Conservation (phyloP, 2,113 vertebrate genomes). For the Zootoca vivipara region DNA sequence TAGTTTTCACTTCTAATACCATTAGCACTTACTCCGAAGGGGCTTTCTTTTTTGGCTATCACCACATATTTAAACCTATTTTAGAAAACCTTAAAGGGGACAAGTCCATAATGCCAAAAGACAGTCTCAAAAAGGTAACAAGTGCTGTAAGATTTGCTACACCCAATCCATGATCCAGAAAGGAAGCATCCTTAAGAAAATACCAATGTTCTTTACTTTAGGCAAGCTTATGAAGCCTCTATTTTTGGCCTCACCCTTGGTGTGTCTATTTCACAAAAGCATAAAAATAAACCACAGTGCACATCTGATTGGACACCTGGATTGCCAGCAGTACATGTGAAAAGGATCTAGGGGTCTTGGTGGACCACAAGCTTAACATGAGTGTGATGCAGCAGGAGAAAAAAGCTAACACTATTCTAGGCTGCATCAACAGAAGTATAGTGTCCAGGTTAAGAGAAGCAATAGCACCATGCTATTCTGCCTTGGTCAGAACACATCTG, state of each 20-base stretch:
- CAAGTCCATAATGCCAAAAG: neutral
- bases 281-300: neutral
- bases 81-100: neutral
- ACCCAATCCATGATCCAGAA: slow-evolving; percentile 1
- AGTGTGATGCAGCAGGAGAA: too few relatives aligned
- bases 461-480: too few relatives aligned
- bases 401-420: too few relatives aligned
- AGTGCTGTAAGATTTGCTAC: neutral
- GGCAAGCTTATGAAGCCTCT: slow-evolving; percentile 8
- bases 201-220: neutral
- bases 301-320: neutral
- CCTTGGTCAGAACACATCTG: too few relatives aligned
- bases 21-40: neutral
- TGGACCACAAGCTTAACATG: too few relatives aligned
- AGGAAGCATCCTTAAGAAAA: slow-evolving; percentile 32
- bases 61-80: neutral
- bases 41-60: neutral
- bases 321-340: too few relatives aligned
- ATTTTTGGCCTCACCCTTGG: neutral
- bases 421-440: too few relatives aligned
- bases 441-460: too few relatives aligned
- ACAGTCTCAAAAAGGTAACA: neutral
- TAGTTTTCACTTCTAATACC: neutral
- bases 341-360: too few relatives aligned
- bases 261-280: neutral